Evolutionary conservation across 1,140 invertebrate species (phyloP), one percentile per base, ranked within the genome.

Genomic region (Eulimnadia texana): DNA sequence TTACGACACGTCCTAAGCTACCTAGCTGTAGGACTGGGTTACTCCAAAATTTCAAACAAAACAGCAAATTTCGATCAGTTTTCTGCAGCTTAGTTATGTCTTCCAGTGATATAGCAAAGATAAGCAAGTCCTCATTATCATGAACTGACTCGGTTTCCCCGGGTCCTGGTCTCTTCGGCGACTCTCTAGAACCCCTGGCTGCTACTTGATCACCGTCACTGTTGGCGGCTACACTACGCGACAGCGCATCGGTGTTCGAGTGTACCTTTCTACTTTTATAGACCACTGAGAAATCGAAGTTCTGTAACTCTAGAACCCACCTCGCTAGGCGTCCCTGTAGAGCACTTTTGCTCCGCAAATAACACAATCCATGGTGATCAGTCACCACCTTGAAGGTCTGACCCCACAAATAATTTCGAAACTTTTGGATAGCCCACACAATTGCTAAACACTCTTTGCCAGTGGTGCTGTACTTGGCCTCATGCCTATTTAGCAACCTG

Each of bases 401-500:
- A n/a, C 67, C 67, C 6, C 63, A 65, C 1, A 73, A n/a, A 33
- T 69, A 71, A 2, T 50, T 53, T 28, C 65, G 42, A 50, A 65
- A 71, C 24, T 65, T 60, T 22, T 65, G 60, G 10, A 67, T 25
- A 24, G 65, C 64, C 29, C 11, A 61, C 9, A 65, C 59, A 3
- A 65, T 50, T 9, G 61, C 64, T 1, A 67, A 42, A 6, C 51
- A 58, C 47, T 67, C 66, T 58, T 61, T 13, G 24, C 64, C 62
- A 3, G 47, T 51, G 13, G 33, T 52, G 0, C 27, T 24, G 27
- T 62, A 66, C 10, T 64, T 61, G 1, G 25, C 50, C 55, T 66
- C 65, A 6, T 20, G 16, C n/a, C 28, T 29, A 3, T 54, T 64
- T 13, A 67, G 50, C n/a, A 47, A 29, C 3, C 65, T 19, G 51